A percentile compares a stretch with the other conserved stretches of the same genome.
Conservation (phyloP, 2,113 vertebrate species). For the Alligator mississippiensis region DNA sequence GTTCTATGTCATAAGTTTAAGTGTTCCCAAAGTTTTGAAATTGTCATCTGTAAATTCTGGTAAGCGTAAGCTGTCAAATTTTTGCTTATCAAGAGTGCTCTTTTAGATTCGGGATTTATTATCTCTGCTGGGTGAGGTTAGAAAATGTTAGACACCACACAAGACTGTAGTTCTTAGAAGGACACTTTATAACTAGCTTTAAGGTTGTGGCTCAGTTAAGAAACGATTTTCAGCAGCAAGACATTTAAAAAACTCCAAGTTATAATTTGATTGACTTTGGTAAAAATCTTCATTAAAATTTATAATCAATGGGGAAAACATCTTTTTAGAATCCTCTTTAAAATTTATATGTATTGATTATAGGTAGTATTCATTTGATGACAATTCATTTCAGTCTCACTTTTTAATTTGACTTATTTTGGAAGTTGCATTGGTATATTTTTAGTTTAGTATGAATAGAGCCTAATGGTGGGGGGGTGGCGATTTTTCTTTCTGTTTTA, state of each 20-base stretch:
- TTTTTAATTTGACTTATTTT: background rate
- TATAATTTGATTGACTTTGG: background rate
- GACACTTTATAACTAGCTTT: background rate
- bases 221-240: background rate
- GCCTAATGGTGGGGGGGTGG: background rate
- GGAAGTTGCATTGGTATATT: slow-evolving; percentile 47
- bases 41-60: background rate
- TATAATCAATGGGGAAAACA: background rate
- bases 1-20: background rate
- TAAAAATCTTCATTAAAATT: background rate
- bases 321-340: background rate
- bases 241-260: background rate
- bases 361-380: background rate
- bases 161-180: slow-evolving; percentile 28
- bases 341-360: background rate
- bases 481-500: slow-evolving; percentile 25
- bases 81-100: background rate
- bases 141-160: slow-evolving; percentile 23
- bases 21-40: background rate
- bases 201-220: background rate
- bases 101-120: slow-evolving; percentile 5
- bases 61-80: background rate
- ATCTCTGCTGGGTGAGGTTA: background rate
- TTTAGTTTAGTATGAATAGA: slow-evolving; percentile 14
- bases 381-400: background rate